Evolutionary conservation across 2,797 vertebrate genomes (phyloP), one percentile per base, ranked within the genome.

Genomic region (Peromyscus aztecus): DNA sequence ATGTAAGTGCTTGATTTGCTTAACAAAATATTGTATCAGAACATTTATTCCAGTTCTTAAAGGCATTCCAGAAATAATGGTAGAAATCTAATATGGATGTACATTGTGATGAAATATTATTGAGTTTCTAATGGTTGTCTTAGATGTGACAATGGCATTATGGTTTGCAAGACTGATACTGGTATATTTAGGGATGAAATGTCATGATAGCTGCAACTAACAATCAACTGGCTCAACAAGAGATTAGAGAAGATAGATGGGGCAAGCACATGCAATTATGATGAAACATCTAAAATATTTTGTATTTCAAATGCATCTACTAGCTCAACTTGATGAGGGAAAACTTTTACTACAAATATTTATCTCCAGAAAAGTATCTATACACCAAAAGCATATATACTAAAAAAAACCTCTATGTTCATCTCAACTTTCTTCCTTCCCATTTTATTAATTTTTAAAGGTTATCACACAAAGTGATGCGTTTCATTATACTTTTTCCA

Each of bases 11-110:
- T 93, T 89, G 77, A 96, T 94, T 97, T 83, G 85, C 37, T 89
- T 95, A 61, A 90, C 61, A 95, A 97, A 94, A 91, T 82, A 78
- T 76, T 85, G 37, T 57, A 90, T 81, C 34, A 93, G 89, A 96
- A 94, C 23, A 93, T 46, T 91, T 93, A 34, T 69, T 94, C 86
- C 37, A 55, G 49, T 24, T 84, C 49, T 95, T 91, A 89, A 92
- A 94, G 57, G 71, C 55, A 81, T 84, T 91, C 23, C 78, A 37
- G 31, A 57, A 40, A 76, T 52, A 86, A 94, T 1, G 83, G 19
- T 46, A 91, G 5, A 92, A 80, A 89, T 92, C 89, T 31, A 92
- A 78, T 88, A 73, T 80, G 81, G 82, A 89, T 76, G 14, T 31
- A 49, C 52, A 89, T 86, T 85, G 75, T 34, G 52, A 59, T 34